Base-by-base conservation (phyloP, 1,140 invertebrate genomes). In the Scylla paramamosain region DNA sequence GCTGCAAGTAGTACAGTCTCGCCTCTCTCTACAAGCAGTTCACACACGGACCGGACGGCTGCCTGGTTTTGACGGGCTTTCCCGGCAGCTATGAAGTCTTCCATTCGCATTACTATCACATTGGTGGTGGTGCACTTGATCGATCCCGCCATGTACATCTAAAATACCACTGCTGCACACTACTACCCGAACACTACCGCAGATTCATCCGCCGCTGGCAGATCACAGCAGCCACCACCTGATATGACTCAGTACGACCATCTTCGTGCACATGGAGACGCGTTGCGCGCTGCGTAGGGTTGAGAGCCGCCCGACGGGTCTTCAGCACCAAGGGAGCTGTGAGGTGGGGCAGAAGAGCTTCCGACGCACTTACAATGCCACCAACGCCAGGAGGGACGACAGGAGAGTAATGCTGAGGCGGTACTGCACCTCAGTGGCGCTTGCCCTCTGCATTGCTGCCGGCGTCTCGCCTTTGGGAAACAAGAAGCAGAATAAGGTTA, bases 381-480 rank as follows among this genome's bases (percentile, higher is more conserved):
- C 39, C 39, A 95, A 83, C 39, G 93, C 92, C 39, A 95, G 16
- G 12, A 95, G 45, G 39, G 93, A 91, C 7, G 93, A 93, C 52
- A 95, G 77, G 31, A 95, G 92, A 1, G 95, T 88, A 29, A 95
- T 84, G 32, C 95, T 95, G 59, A 95, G 39, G 89, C 87, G 95
- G 92, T 95, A 93, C 48, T 95, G 92, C 20, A 95, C 82, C 29
- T 93, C 95, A 3, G 92, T 95, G 39, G 92, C 95, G 91, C 95
- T 95, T 28, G 95, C 95, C 46, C 95, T 86, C 82, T 95, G 95
- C 95, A 95, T 95, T n/a, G 95, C 95, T 25, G 95, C 95, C 59
- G 95, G 95, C 83, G 92, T 95, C 82, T 95, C 95, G n/a, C 95
- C 95, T 95, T 92, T 3, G 83, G 83, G 48, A 25, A 16, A 48